phyloP scores from a whole-genome alignment of 2,888 invertebrate species.

The Ophraella communa region DNA sequence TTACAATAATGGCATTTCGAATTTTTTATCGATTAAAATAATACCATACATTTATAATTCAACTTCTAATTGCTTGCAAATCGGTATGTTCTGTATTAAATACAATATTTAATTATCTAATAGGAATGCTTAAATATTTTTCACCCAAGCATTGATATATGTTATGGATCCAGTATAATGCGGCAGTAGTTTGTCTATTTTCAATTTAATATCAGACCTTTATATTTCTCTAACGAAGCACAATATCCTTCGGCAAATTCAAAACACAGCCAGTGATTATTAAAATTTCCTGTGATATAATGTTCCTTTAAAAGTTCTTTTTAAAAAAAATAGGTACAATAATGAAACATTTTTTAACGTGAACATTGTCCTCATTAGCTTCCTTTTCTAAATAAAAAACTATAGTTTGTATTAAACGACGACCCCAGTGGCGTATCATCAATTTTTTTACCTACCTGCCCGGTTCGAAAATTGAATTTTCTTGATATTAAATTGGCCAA shows the following conservation, averaged over 20 bases:
- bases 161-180: too few species aligned
- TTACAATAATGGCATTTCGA: slow-evolving; percentile 1
- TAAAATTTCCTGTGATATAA: not conserved
- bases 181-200: too few species aligned
- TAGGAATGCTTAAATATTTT: too few species aligned
- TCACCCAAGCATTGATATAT: too few species aligned
- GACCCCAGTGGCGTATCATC: not conserved
- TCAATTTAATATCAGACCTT: not conserved
- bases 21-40: slow-evolving; percentile 9
- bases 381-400: too few species aligned
- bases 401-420: too few species aligned
- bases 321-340: not conserved
- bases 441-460: too few species aligned
- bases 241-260: not conserved
- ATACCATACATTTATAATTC: not conserved
- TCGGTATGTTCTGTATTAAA: too few species aligned
- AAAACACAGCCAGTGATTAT: not conserved
- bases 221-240: not conserved
- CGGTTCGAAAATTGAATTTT: too few species aligned
- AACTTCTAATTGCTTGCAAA: too few species aligned
- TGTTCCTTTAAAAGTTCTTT: not conserved
- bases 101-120: too few species aligned
- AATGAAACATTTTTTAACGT: not conserved
- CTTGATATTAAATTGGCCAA: too few species aligned
- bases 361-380: not conserved